These are phyloP conservation scores for Nanger granti DNA, from an alignment of 2,113 vertebrate species.

Conservation along the genomic window DNA sequence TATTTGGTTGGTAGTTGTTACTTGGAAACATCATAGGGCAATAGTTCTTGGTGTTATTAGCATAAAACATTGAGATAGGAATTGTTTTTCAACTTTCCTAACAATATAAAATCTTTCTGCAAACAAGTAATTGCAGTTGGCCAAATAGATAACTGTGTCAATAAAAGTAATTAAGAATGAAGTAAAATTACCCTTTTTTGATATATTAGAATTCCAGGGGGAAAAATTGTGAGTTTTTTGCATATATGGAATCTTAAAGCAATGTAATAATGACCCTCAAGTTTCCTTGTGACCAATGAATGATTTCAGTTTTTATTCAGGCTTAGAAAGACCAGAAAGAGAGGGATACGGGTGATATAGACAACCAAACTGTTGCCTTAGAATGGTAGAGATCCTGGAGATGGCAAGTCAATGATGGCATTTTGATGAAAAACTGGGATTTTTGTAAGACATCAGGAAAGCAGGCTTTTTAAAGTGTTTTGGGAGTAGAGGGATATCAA, in stretches of 20 bases:
- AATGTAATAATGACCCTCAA: neutral
- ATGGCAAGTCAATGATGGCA: neutral
- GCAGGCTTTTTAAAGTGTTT: too few relatives aligned
- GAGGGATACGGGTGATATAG: fast-evolving
- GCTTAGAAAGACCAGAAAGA: neutral
- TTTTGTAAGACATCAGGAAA: neutral
- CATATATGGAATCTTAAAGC: too few relatives aligned
- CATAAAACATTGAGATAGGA: too few relatives aligned
- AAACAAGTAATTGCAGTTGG: neutral
- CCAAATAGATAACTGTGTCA: neutral
- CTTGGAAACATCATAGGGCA: too few relatives aligned
- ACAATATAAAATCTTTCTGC: neutral
- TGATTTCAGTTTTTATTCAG: neutral
- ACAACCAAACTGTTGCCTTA: neutral
- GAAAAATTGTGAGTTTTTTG: neutral
- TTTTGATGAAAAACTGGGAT: neutral
- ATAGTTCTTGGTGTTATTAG: too few relatives aligned
- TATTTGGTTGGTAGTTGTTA: too few relatives aligned
- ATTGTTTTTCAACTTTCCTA: too few relatives aligned
- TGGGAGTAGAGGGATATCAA: too few relatives aligned
- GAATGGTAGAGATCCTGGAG: neutral
- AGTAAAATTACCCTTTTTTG: neutral
- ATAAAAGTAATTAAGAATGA: neutral
- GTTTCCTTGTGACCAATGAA: neutral
- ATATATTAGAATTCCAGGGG: neutral